Percentiles rank a stretch among this genome's conserved stretches.
Conservation (phyloP, 2,888 invertebrate genomes). For the Athalia rosae region DNA sequence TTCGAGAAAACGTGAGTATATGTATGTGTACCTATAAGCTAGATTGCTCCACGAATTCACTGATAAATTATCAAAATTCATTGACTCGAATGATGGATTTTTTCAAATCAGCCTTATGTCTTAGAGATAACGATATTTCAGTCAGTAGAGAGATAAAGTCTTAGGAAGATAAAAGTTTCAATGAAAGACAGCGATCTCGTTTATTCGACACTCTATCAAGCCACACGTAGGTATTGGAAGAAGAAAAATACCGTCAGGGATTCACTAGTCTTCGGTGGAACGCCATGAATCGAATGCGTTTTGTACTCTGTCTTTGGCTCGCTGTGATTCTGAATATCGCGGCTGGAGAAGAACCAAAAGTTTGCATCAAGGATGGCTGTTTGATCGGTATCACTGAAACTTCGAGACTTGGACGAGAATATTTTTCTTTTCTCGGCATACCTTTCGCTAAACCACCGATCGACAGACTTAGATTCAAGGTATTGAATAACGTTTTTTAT, state of each 20-base stretch:
- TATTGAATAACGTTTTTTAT: constrained; percentile 50
- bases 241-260: no score
- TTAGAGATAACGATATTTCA: background rate
- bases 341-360: constrained; percentile 16
- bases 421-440: constrained; percentile 75
- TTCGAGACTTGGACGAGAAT: constrained; percentile 64
- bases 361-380: constrained; percentile 44
- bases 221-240: no score
- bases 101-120: no score
- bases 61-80: no score
- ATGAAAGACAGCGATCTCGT: no score
- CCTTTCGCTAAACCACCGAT: constrained; percentile 78
- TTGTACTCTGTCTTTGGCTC: background rate
- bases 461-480: constrained; percentile 71
- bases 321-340: background rate
- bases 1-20: no score
- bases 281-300: background rate
- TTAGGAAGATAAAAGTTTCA: no score
- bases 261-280: background rate
- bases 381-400: constrained; percentile 31
- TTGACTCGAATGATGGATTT: no score
- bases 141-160: no score
- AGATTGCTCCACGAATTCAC: no score
- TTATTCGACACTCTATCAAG: no score
- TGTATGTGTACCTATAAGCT: no score